A percentile compares a stretch with the other conserved stretches of the same genome.
Evolutionary conservation across 2,113 vertebrate species (phyloP).

Genomic region (Parotia lawesii): DNA sequence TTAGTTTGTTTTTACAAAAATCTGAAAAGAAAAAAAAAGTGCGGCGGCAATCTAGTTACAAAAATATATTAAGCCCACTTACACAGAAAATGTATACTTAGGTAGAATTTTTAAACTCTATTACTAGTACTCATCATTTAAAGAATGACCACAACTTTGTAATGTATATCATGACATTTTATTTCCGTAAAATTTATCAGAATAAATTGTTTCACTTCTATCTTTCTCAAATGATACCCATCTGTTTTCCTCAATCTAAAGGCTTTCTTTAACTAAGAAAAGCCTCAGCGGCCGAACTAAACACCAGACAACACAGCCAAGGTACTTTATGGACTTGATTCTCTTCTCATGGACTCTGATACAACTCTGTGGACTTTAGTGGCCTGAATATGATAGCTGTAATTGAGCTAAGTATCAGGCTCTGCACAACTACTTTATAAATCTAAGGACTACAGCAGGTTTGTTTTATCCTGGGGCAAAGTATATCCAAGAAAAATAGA

Average conservation of each 20-base stretch:
- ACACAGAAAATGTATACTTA: not conserved
- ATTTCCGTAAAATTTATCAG: not conserved
- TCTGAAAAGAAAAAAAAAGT: not conserved
- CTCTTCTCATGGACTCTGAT: not conserved
- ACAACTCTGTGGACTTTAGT: not conserved
- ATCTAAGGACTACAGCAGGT: not conserved
- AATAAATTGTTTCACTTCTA: not conserved
- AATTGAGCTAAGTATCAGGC: not conserved
- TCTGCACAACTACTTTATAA: not conserved
- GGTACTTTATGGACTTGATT: not conserved
- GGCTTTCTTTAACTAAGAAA: not conserved
- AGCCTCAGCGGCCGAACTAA: not conserved
- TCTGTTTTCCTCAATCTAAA: not conserved
- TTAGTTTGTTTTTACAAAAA: conserved; percentile 63
- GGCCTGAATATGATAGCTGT: not conserved
- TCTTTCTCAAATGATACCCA: not conserved
- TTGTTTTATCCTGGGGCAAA: not conserved
- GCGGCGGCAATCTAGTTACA: not conserved
- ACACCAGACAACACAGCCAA: not conserved
- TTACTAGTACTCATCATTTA: not conserved
- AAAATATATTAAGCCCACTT: conserved; percentile 15
- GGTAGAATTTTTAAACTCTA: not conserved
- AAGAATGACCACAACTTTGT: not conserved
- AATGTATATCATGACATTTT: not conserved
- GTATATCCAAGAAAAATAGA: not conserved